Conservation (phyloP, 2,888 invertebrate species). For the Drosophila trichaetosa region DNA sequence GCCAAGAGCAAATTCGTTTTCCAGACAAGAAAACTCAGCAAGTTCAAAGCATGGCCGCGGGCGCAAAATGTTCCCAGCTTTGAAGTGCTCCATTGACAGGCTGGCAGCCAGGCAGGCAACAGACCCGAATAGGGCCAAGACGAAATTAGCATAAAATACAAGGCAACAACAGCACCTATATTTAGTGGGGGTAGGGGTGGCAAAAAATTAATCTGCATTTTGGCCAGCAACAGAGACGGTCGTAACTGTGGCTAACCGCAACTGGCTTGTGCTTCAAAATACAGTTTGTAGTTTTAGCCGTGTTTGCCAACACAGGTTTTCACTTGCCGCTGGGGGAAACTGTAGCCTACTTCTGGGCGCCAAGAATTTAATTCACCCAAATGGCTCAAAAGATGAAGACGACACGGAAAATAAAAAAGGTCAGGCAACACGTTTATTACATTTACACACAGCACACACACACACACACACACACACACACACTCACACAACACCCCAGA, state of each 20-base stretch:
- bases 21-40: slow-evolving; percentile 48
- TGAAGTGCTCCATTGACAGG: slow-evolving; percentile 63
- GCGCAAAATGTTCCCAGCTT: slow-evolving; percentile 58
- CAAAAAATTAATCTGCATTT: slow-evolving; percentile 59
- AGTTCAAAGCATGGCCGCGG: slow-evolving; percentile 74
- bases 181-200: slow-evolving; percentile 33
- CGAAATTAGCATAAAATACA: slow-evolving; percentile 65
- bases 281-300: slow-evolving; percentile 32
- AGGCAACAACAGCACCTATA: slow-evolving; percentile 30
- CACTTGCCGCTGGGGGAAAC: slow-evolving; percentile 38
- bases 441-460: slow-evolving; percentile 34
- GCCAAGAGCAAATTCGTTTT: slow-evolving; percentile 58
- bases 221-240: slow-evolving; percentile 7
- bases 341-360: slow-evolving; percentile 44
- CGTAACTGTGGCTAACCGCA: slow-evolving; percentile 8
- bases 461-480: neutral
- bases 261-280: slow-evolving; percentile 2
- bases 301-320: slow-evolving; percentile 43
- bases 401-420: neutral
- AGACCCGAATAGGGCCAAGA: slow-evolving; percentile 20
- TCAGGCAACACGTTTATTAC: slow-evolving; percentile 33
- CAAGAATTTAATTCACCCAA: slow-evolving; percentile 62
- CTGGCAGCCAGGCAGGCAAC: slow-evolving; percentile 20
- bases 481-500: slow-evolving; percentile 20
- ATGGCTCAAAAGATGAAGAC: slow-evolving; percentile 41